Conservation (phyloP, 2,797 vertebrate genomes). For the Paedocypris micromegethes region DNA sequence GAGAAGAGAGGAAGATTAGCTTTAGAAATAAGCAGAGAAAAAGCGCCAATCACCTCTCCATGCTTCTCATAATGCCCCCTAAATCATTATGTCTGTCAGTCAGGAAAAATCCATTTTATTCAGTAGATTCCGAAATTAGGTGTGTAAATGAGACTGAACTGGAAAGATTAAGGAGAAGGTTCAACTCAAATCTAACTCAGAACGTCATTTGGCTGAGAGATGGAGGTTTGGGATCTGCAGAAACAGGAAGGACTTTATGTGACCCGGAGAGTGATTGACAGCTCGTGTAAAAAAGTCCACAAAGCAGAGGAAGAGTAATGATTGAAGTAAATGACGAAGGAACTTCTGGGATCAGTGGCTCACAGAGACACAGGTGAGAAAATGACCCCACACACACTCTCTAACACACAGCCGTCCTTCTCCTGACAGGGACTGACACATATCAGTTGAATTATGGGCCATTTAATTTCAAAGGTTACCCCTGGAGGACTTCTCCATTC, state of each 20-base stretch:
- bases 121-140: slow-evolving; percentile 19
- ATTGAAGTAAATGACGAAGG: slow-evolving; percentile 53
- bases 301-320: slow-evolving; percentile 34
- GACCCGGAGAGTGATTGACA: slow-evolving; percentile 55
- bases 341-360: slow-evolving; percentile 43
- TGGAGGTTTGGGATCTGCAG: slow-evolving; percentile 14
- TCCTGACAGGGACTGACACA: slow-evolving; percentile 44
- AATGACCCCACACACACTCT: slow-evolving; percentile 3
- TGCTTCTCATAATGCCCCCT: not conserved
- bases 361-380: slow-evolving; percentile 37
- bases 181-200: slow-evolving; percentile 17
- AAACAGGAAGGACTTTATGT: slow-evolving; percentile 40
- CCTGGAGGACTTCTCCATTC: slow-evolving; percentile 57
- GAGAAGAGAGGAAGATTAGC: too few relatives aligned
- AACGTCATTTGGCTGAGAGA: slow-evolving; percentile 9
- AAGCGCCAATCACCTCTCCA: not conserved
- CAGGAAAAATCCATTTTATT: slow-evolving; percentile 36
- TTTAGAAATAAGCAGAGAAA: too few relatives aligned
- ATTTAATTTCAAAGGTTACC: slow-evolving; percentile 60
- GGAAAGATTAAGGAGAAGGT: slow-evolving; percentile 24
- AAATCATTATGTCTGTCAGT: slow-evolving; percentile 20
- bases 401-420: slow-evolving; percentile 14
- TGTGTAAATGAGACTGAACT: slow-evolving; percentile 36
- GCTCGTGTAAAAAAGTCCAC: slow-evolving; percentile 46
- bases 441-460: slow-evolving; percentile 55